phyloP scores from a whole-genome alignment of 92 coral and sea anemone species.

The Bergia puertoricense region DNA sequence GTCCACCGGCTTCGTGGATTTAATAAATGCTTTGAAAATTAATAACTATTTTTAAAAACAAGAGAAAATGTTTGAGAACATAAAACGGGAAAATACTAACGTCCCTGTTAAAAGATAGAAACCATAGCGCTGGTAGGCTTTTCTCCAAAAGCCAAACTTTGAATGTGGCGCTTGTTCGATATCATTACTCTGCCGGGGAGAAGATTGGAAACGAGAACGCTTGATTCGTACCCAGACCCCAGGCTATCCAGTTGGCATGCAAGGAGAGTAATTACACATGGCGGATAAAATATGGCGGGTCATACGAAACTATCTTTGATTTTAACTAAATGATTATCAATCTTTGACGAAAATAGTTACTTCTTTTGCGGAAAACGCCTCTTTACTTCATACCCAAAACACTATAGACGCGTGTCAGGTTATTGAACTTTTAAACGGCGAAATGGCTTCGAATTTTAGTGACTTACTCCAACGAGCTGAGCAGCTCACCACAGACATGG shows the following conservation, averaged over 20 bases:
- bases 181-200: background rate
- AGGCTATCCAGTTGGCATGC: background rate
- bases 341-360: background rate
- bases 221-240: background rate
- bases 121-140: too few relatives aligned
- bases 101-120: too few relatives aligned
- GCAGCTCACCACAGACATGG: constrained; percentile 98
- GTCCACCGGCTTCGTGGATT: too few relatives aligned
- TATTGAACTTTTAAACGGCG: background rate
- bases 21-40: too few relatives aligned
- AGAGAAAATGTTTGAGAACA: too few relatives aligned
- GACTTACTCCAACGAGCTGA: constrained; percentile 98
- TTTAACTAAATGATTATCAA: constrained; percentile 15
- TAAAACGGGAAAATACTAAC: too few relatives aligned
- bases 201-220: background rate
- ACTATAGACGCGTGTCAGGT: too few relatives aligned
- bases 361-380: background rate
- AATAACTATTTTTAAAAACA: too few relatives aligned
- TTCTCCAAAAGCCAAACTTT: too few relatives aligned
- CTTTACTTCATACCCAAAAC: background rate
- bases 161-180: too few relatives aligned
- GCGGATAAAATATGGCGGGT: constrained; percentile 81
- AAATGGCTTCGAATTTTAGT: constrained; percentile 90
- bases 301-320: constrained; percentile 54
- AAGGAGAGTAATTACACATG: background rate